phyloP scores from a whole-genome alignment of 2,113 vertebrate species.

The Chlorocebus sabaeus region DNA sequence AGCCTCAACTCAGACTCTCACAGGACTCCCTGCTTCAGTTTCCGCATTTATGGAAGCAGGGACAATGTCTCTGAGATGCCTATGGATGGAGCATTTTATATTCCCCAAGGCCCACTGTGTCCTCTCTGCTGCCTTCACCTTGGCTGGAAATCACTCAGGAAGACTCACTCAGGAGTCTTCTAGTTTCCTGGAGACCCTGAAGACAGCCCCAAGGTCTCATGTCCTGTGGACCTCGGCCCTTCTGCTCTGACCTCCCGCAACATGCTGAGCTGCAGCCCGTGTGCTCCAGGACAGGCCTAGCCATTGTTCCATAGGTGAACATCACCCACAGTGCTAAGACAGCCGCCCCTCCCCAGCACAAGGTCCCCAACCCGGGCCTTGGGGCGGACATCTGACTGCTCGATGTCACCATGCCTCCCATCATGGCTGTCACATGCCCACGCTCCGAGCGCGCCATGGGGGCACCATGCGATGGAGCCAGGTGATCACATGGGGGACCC shows the following conservation, averaged over 20 bases:
- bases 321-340: neutral
- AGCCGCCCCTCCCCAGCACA: neutral
- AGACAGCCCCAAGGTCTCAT: neutral
- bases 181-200: neutral
- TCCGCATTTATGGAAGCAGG: neutral
- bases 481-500: slow-evolving; percentile 38
- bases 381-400: neutral
- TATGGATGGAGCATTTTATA: neutral
- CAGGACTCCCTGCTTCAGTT: neutral
- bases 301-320: neutral
- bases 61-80: neutral
- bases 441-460: neutral
- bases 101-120: neutral
- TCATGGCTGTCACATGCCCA: slow-evolving; percentile 49
- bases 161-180: neutral
- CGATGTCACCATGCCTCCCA: neutral
- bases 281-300: neutral
- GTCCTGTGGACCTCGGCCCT: neutral
- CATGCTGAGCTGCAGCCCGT: neutral
- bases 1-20: neutral
- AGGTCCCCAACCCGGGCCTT: neutral
- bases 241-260: neutral
- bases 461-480: slow-evolving; percentile 53
- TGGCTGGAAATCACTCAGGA: neutral
- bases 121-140: neutral